Base-by-base conservation (phyloP, 2,797 vertebrate species). In the Salmo trutta region DNA sequence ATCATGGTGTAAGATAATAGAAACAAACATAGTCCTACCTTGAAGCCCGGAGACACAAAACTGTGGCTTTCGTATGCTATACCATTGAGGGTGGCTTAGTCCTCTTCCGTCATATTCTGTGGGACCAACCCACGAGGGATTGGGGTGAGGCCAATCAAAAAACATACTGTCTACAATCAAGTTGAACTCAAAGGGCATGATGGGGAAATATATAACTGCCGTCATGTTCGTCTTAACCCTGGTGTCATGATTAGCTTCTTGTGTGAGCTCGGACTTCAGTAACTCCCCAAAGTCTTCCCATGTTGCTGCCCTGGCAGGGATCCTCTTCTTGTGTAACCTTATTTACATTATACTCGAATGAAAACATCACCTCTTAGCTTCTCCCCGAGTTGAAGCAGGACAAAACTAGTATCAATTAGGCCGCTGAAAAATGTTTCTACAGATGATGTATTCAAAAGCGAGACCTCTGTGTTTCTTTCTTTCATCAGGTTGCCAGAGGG, bases 251-350 rank as follows among this genome's bases (percentile, higher is more conserved):
- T 83, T 75, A 56, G 76, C 92, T 81, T 90, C 93, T 91, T 94
- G 93, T 93, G 93, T 93, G 93, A 92, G 87, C 93, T 80, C 66
- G 77, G 82, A 54, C 74, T 83, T 77, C 59, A 24, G 68, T 36
- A 68, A 52, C 65, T 73, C 75, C 24, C 66, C 75, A 5, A 24
- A 19, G 47, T 85, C 91, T 92, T 94, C 92, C 88, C 93, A 94
- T 92, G 89, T 89, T 91, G 88, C 84, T 83, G 75, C 88, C 83
- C 88, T 86, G 80, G 86, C 75, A 82, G 89, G 91, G 86, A 89
- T 85, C 84, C 88, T 89, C 77, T 64, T 8, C n/a, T 24, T 62
- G 1, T 62, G 59, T 62, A 62, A 21, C n/a, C n/a, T 62, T 64
- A 86, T 93, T 93, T 91, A 90, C 84, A 89, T 79, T 88, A 64